Conservation (phyloP, 2,797 vertebrate species). For the Erithacus rubecula region DNA sequence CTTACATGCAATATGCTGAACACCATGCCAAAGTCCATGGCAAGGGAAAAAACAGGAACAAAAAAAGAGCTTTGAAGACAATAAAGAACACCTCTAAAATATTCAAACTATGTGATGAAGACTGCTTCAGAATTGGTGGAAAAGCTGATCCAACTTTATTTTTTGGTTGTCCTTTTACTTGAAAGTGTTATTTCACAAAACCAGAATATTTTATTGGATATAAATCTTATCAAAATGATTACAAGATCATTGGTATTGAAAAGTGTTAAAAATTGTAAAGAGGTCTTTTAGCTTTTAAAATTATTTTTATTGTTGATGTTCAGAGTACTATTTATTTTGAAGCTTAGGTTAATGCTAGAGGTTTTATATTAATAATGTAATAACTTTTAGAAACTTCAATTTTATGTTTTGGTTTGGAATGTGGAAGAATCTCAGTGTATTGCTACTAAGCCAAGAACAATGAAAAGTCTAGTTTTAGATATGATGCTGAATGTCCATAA, state of each 20-base stretch:
- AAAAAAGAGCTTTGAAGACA: background rate
- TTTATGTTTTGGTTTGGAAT: background rate
- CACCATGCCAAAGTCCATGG: background rate
- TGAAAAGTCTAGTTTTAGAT: background rate
- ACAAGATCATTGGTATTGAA: background rate
- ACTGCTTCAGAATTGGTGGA: background rate
- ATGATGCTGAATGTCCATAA: background rate
- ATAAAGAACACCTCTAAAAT: background rate
- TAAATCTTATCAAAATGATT: background rate
- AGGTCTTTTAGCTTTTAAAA: background rate
- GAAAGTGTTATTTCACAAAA: background rate
- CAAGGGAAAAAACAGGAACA: background rate
- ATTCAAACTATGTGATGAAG: background rate
- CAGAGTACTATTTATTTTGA: background rate
- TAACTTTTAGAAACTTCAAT: background rate
- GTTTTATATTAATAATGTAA: background rate
- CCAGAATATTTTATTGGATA: background rate
- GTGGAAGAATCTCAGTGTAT: background rate
- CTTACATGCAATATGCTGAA: fast-evolving
- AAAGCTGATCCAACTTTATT: background rate
- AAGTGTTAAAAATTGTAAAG: background rate
- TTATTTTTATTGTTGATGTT: background rate
- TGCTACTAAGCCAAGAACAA: background rate
- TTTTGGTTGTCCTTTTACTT: background rate
- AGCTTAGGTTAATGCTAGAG: background rate